These are phyloP conservation scores for Heloderma charlesbogerti DNA, from an alignment of 2,113 vertebrate species.

Conservation along the genomic window DNA sequence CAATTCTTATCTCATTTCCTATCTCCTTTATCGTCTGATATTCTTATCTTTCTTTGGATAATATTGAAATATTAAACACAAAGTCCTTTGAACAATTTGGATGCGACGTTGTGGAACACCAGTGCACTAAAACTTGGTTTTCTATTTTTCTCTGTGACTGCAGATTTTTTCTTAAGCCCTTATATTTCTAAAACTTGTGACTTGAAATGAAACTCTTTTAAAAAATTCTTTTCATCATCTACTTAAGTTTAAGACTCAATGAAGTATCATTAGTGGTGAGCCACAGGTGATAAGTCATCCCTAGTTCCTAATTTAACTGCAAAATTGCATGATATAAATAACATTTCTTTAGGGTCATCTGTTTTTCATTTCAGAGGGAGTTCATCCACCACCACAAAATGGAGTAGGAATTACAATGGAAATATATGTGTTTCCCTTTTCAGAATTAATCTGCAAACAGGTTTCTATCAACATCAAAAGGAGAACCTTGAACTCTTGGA, in stretches of 20 bases:
- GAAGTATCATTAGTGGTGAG: conserved; percentile 15
- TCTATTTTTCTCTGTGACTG: background rate
- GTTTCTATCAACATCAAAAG: conserved; percentile 53
- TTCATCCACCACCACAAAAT: conserved; percentile 4
- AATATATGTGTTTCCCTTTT: background rate
- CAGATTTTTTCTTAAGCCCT: background rate
- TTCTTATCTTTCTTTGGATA: background rate
- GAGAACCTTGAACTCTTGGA: background rate
- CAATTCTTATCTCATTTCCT: background rate
- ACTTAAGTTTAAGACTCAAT: background rate
- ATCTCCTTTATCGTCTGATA: background rate
- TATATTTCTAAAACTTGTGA: background rate
- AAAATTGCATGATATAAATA: conserved; percentile 44
- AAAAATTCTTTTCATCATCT: background rate
- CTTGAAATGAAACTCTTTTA: background rate
- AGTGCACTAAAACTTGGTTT: conserved; percentile 17
- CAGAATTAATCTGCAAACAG: conserved; percentile 26
- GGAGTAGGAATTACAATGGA: conserved; percentile 22
- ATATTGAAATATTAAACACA: background rate
- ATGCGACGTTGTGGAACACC: background rate
- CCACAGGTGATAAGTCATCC: conserved; percentile 48
- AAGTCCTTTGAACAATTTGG: background rate
- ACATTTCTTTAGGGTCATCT: conserved; percentile 55
- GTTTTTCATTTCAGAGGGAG: conserved; percentile 55
- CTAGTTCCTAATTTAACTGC: conserved; percentile 60